Percentiles rank a stretch among this genome's conserved stretches.
Conservation (phyloP, 2,113 vertebrate species). For the Solenodon paradoxus region DNA sequence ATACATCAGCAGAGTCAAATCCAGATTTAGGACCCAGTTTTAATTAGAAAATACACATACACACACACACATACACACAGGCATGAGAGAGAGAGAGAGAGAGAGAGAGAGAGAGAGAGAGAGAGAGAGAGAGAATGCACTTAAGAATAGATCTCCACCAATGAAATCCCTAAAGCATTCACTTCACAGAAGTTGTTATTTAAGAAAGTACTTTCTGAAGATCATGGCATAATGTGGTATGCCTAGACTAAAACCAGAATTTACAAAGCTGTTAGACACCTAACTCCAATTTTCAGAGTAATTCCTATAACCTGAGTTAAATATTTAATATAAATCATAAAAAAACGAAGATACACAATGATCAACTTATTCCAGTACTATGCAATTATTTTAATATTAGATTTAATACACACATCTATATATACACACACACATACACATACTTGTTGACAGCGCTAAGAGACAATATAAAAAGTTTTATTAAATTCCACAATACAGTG, state of each 20-base stretch:
- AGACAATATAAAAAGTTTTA: neutral
- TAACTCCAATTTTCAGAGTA: neutral
- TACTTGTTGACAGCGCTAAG: neutral
- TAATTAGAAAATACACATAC: neutral
- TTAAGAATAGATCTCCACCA: neutral
- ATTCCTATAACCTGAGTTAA: neutral
- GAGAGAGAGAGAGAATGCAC: neutral
- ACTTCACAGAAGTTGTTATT: conserved; percentile 9
- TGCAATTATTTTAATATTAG: neutral
- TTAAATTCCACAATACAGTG: neutral
- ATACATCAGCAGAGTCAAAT: conserved; percentile 20
- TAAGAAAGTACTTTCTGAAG: conserved; percentile 45
- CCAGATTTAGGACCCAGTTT: conserved; percentile 9
- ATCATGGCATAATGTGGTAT: neutral
- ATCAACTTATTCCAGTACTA: neutral
- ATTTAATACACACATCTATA: neutral
- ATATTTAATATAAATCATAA: neutral
- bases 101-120: neutral
- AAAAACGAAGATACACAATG: neutral
- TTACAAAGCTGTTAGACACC: conserved; percentile 15
- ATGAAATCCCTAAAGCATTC: conserved; percentile 56
- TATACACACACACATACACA: neutral
- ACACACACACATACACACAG: no score
- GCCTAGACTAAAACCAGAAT: conserved; percentile 14
- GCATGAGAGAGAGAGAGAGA: neutral